Evolutionary conservation across 2,113 vertebrate genomes (phyloP).

Genomic region (Triplophysa tibetana): DNA sequence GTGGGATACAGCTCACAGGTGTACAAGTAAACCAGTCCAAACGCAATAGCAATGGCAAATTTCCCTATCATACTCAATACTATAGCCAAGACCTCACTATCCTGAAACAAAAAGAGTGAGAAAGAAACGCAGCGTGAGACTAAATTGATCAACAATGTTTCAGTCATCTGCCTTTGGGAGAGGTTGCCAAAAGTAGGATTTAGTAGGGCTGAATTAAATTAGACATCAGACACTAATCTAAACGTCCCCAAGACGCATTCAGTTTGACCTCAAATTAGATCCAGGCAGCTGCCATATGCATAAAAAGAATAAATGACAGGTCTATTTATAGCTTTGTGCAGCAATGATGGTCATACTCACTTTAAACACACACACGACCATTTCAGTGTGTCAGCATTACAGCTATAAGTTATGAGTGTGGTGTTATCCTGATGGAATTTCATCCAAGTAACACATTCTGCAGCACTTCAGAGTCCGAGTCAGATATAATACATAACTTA

Average conservation of each 20-base stretch:
- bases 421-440: slow-evolving; percentile 10
- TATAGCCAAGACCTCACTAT: slow-evolving; percentile 69
- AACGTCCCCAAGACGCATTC: slow-evolving; percentile 14
- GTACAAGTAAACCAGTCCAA: slow-evolving; percentile 90
- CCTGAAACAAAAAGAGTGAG: slow-evolving; percentile 56
- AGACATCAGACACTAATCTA: slow-evolving; percentile 1
- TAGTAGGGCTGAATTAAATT: slow-evolving; percentile 9
- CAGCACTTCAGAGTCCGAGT: background rate
- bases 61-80: slow-evolving; percentile 83
- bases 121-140: background rate
- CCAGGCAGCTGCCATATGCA: slow-evolving; percentile 11
- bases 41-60: slow-evolving; percentile 85
- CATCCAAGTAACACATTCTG: background rate
- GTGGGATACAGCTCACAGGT: slow-evolving; percentile 94
- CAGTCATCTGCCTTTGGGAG: slow-evolving; percentile 21
- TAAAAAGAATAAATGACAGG: slow-evolving; percentile 18
- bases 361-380: background rate
- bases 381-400: slow-evolving; percentile 5
- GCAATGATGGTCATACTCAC: background rate
- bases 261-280: background rate
- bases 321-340: slow-evolving; percentile 42
- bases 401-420: slow-evolving; percentile 11
- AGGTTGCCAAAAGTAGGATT: background rate
- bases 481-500: too few relatives aligned
- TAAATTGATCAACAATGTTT: slow-evolving; percentile 13